These are phyloP conservation scores for Sebastes steindachneri DNA, from an alignment of 2,797 vertebrate species.

Conservation along the genomic window DNA sequence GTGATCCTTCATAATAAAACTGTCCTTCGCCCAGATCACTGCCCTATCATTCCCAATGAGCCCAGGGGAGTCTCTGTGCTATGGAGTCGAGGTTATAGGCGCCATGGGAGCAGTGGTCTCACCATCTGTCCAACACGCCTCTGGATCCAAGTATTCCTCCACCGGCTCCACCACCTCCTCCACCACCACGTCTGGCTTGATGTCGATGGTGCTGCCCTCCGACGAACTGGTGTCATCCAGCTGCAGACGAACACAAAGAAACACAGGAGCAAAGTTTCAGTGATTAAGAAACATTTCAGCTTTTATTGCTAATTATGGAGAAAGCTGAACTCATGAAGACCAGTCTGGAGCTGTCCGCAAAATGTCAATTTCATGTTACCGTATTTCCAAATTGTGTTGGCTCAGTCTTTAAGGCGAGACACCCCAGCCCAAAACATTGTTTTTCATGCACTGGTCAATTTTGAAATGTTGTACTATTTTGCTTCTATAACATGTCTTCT, in stretches of 20 bases:
- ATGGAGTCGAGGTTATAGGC: slow-evolving; percentile 39
- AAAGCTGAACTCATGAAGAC: neutral
- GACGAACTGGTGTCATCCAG: slow-evolving; percentile 97
- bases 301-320: neutral
- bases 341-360: neutral
- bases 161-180: slow-evolving; percentile 95
- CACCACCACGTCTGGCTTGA: slow-evolving; percentile 95
- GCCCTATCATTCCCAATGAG: slow-evolving; percentile 26
- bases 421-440: too few relatives aligned
- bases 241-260: slow-evolving; percentile 69
- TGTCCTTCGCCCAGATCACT: slow-evolving; percentile 33
- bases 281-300: neutral
- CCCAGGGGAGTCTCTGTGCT: slow-evolving; percentile 38
- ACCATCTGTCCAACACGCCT: slow-evolving; percentile 98
- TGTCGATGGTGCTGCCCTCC: slow-evolving; percentile 98
- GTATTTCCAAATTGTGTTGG: neutral
- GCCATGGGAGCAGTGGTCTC: slow-evolving; percentile 39
- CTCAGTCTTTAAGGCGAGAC: neutral
- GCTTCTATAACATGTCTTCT: too few relatives aligned
- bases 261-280: neutral
- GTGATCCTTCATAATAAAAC: slow-evolving; percentile 36
- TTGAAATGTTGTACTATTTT: too few relatives aligned
- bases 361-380: neutral
- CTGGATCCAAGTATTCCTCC: slow-evolving; percentile 96
- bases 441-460: too few relatives aligned